Percentiles rank a stretch among this genome's conserved stretches.
These are phyloP conservation scores for Pseudorectes ferrugineus DNA, from an alignment of 2,113 vertebrate species.

Conservation along the genomic window DNA sequence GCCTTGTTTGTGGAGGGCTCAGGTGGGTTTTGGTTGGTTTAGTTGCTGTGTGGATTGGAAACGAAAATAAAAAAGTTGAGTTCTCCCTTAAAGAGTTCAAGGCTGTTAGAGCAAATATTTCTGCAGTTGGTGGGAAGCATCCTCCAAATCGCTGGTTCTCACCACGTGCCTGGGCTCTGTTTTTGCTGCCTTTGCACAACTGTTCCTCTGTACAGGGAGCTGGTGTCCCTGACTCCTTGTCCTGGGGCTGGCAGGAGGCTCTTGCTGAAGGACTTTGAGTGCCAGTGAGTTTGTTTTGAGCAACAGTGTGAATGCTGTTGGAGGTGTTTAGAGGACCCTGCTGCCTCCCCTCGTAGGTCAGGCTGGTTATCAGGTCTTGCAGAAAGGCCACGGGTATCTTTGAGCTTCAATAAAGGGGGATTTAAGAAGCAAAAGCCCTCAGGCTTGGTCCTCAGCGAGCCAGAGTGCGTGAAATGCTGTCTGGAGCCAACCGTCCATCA, in stretches of 20 bases:
- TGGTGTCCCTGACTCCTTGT: accelerated
- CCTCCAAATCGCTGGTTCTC: background rate
- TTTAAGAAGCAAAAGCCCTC: background rate
- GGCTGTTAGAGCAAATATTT: background rate
- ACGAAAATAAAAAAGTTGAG: background rate
- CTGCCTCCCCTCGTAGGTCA: background rate
- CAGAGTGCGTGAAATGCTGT: background rate
- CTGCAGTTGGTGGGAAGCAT: background rate
- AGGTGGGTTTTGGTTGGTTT: background rate
- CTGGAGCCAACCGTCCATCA: background rate
- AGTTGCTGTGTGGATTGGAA: background rate
- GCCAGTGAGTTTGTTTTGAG: background rate
- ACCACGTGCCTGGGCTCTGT: background rate
- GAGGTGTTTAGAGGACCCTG: background rate
- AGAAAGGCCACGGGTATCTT: background rate
- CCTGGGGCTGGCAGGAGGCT: background rate
- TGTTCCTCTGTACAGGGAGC: background rate
- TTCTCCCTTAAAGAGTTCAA: background rate
- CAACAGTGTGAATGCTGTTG: accelerated
- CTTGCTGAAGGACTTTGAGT: accelerated
- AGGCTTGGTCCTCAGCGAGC: background rate
- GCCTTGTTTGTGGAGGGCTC: background rate
- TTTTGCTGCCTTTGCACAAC: background rate
- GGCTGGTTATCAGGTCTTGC: background rate
- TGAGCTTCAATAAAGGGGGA: background rate